Percentiles rank a stretch among this genome's conserved stretches.
phyloP scores from a whole-genome alignment of 2,888 invertebrate species.

The Acanthoscelides obtectus region DNA sequence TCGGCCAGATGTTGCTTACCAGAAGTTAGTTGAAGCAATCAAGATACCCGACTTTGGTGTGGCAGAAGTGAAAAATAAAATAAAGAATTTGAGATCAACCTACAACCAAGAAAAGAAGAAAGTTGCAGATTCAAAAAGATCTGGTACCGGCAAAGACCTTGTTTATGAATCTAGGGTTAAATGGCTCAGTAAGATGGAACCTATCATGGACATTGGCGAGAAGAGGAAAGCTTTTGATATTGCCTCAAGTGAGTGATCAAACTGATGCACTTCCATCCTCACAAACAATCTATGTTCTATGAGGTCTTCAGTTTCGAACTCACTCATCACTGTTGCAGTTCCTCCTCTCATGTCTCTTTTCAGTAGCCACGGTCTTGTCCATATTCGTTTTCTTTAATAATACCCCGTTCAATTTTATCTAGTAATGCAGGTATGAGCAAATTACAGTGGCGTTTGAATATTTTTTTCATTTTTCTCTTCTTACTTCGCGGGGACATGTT shows the following conservation, averaged over 20 bases:
- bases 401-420: not conserved
- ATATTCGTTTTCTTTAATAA: too few species aligned
- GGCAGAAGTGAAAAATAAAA: not conserved
- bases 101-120: not conserved
- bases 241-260: slow-evolving; percentile 2
- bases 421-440: not conserved
- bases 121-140: not conserved
- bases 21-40: not conserved
- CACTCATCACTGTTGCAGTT: not conserved
- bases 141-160: too few species aligned
- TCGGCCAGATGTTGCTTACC: not conserved
- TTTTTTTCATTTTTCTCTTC: too few species aligned
- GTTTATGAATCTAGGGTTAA: too few species aligned
- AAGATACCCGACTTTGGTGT: not conserved
- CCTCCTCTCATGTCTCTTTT: slow-evolving; percentile 1
- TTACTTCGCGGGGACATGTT: too few species aligned
- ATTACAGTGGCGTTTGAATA: not conserved
- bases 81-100: not conserved
- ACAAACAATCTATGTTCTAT: not conserved
- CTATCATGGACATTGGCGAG: too few species aligned
- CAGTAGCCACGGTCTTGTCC: not conserved
- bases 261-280: slow-evolving; percentile 1
- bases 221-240: too few species aligned
- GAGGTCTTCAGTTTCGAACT: not conserved
- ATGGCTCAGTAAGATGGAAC: too few species aligned